Percentiles rank a stretch among this genome's conserved stretches.
These are phyloP conservation scores for Pogonus chalceus DNA, from an alignment of 1,140 invertebrate species.

Conservation along the genomic window DNA sequence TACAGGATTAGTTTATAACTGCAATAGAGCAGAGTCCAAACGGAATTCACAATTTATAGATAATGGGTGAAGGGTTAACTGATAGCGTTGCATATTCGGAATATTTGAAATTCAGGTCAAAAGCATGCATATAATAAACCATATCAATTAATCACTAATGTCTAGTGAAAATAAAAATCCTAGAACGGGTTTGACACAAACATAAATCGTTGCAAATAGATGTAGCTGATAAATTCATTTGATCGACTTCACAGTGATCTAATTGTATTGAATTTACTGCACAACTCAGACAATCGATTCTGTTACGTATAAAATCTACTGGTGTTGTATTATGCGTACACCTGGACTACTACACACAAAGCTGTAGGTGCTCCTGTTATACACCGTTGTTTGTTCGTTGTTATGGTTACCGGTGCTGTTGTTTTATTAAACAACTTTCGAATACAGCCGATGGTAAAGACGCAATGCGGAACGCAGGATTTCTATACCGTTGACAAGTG, in stretches of 20 bases:
- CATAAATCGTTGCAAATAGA: neutral
- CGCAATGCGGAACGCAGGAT: neutral
- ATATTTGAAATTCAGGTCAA: too few relatives aligned
- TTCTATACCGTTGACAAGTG: neutral
- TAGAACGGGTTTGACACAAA: neutral
- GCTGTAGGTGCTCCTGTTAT: neutral
- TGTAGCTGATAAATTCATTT: conserved; percentile 5
- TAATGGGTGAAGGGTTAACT: too few relatives aligned
- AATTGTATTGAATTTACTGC: conserved; percentile 7
- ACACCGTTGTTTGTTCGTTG: neutral
- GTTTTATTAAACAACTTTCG: neutral
- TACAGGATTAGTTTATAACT: too few relatives aligned
- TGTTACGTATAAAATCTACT: too few relatives aligned
- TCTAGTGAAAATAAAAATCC: neutral
- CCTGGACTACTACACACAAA: neutral
- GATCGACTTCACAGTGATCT: conserved; percentile 2
- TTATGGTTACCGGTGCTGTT: neutral
- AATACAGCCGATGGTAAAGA: neutral
- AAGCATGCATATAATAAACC: too few relatives aligned
- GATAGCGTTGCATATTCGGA: too few relatives aligned
- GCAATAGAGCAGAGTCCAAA: too few relatives aligned
- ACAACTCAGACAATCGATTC: neutral
- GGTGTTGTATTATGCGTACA: neutral
- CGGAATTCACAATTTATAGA: too few relatives aligned
- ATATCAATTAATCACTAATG: conserved; percentile 4